Base-by-base conservation (phyloP, 2,797 vertebrate species). In the Neosilurus mollespiculum region DNA sequence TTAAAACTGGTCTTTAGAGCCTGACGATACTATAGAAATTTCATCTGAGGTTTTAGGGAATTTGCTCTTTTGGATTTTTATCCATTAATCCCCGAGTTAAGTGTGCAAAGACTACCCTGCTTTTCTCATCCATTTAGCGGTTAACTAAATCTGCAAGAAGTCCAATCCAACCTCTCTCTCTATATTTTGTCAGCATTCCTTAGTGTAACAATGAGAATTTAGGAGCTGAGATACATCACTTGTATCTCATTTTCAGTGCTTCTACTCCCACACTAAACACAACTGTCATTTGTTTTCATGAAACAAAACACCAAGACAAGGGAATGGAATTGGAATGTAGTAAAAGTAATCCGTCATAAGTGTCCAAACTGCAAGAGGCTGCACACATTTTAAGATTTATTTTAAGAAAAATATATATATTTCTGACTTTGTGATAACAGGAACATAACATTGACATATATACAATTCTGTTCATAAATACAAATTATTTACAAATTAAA, bases 391-490 rank as follows among this genome's bases (percentile, higher is more conserved):
- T 89, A 87, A 58, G 81, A 90, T 94, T 94, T 95, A 93, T 94
- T 94, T 92, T 91, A 91, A 90, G 92, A 94, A 94, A 95, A 93
- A 95, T 93, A 95, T 93, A 93, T 82, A 83, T 89, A 91, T 92
- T 88, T 93, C 84, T 87, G 87, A 93, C 90, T 93, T 90, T 87
- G 83, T 89, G 86, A 92, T 89, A 86, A 88, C 85, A 87, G 82
- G 88, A 81, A 90, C 87, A 90, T 89, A 88, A 94, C 90, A 90
- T 91, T 91, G 82, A 94, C 87, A 90, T 93, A 93, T 94, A 90
- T 91, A 95, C 94, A 95, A 93, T 93, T 93, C 87, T 94, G 91
- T 94, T 90, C 89, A 94, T 94, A 95, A 94, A 94, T 95, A 95
- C 91, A 93, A 86, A 89, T 89, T 93, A 93, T 93, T 83, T 93